These are phyloP conservation scores for Psilopogon haemacephalus DNA, from an alignment of 2,113 vertebrate species.

Conservation along the genomic window DNA sequence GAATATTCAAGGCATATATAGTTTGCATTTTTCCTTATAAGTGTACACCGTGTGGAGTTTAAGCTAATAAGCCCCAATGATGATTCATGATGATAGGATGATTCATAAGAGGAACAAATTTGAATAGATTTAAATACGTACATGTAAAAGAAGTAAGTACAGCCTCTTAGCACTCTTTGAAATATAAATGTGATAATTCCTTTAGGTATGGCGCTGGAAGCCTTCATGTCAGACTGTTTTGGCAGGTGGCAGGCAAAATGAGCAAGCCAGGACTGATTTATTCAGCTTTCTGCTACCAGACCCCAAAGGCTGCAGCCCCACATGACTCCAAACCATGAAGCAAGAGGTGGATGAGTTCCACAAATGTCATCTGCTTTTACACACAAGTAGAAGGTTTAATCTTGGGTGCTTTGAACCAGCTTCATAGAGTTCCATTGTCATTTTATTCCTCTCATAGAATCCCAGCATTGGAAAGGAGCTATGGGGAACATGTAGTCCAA, in stretches of 20 bases:
- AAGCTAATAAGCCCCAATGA: not conserved
- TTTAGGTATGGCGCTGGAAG: constrained; percentile 20
- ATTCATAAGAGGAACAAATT: constrained; percentile 40
- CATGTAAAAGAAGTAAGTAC: not conserved
- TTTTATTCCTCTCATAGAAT: not conserved
- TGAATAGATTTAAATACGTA: constrained; percentile 49
- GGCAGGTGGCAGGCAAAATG: constrained; percentile 25
- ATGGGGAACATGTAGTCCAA: too few relatives aligned
- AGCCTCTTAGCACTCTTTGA: constrained; percentile 2
- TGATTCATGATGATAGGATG: not conserved
- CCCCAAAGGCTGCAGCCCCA: not conserved
- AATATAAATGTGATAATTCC: constrained; percentile 50
- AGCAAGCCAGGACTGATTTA: not conserved
- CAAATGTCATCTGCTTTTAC: not conserved
- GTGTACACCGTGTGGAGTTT: not conserved
- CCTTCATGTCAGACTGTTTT: not conserved
- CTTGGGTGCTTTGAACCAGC: not conserved
- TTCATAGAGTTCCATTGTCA: not conserved
- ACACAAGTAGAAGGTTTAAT: not conserved
- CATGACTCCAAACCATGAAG: rapidly evolving
- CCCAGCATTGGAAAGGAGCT: too few relatives aligned
- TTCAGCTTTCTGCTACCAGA: not conserved
- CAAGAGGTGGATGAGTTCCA: not conserved
- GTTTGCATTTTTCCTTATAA: constrained; percentile 1
- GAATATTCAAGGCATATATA: not conserved